Conservation (phyloP, 1,140 invertebrate genomes). For the Oreohelix idahoensis region DNA sequence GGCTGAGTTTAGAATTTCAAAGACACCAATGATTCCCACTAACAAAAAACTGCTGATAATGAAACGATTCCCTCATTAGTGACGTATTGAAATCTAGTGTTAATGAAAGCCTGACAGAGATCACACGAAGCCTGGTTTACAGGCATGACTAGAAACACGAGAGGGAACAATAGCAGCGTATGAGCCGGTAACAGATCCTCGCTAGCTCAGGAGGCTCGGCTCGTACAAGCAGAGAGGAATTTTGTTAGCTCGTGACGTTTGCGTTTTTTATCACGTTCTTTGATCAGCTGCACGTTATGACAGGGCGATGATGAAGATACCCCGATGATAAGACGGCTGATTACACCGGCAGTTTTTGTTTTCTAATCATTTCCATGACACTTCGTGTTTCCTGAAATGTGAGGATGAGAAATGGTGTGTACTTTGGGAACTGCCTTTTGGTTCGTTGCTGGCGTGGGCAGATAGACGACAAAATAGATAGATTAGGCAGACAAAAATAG, state of each 20-base stretch:
- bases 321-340: background rate
- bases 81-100: constrained; percentile 17
- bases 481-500: too few species aligned
- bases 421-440: too few species aligned
- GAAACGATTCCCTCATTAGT: background rate
- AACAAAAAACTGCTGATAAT: background rate
- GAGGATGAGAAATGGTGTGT: background rate
- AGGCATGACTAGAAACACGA: background rate
- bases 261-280: background rate
- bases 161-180: background rate
- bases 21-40: background rate
- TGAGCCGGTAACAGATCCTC: background rate
- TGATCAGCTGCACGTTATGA: background rate
- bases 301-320: background rate
- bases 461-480: too few species aligned
- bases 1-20: constrained; percentile 15
- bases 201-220: background rate
- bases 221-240: too few species aligned
- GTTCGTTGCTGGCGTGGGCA: too few species aligned
- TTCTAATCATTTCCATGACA: too few species aligned
- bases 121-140: background rate
- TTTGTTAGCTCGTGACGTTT: too few species aligned
- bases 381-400: background rate
- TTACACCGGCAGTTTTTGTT: too few species aligned
- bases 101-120: background rate